Evolutionary conservation across 2,113 vertebrate genomes (phyloP).

Genomic region (Siniperca chuatsi): DNA sequence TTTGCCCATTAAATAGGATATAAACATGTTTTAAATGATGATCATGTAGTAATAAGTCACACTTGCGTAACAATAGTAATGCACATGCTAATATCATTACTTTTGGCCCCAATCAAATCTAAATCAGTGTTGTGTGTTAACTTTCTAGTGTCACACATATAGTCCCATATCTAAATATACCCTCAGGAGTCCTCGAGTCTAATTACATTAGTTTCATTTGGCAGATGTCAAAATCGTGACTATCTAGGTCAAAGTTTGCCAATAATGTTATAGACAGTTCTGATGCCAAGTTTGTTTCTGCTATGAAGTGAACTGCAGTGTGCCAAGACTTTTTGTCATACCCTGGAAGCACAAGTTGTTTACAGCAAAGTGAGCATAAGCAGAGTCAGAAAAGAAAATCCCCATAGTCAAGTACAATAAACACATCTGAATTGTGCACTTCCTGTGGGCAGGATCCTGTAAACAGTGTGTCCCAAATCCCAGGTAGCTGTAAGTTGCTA

Average conservation of each 20-base stretch:
- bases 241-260: conserved; percentile 23
- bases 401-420: conserved; percentile 2
- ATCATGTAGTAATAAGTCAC: not conserved
- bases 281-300: conserved; percentile 8
- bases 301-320: not conserved
- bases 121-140: not conserved
- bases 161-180: not conserved
- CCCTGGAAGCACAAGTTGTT: conserved; percentile 40
- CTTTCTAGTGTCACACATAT: conserved; percentile 1
- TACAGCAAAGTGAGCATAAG: conserved; percentile 5
- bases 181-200: conserved; percentile 12
- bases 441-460: not conserved
- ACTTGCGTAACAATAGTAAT: too few species aligned
- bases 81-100: not conserved
- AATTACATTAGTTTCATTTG: conserved; percentile 43
- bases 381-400: not conserved
- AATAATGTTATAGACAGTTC: conserved; percentile 20
- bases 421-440: not conserved
- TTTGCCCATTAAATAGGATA: not conserved
- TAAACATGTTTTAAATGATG: not conserved
- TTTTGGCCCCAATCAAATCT: not conserved
- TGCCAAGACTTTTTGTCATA: conserved; percentile 29
- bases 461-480: not conserved
- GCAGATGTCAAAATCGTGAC: conserved; percentile 28
- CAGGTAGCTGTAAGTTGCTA: not conserved